These are phyloP conservation scores for Eulemur mongoz DNA, from an alignment of 2,797 vertebrate species.

Conservation along the genomic window DNA sequence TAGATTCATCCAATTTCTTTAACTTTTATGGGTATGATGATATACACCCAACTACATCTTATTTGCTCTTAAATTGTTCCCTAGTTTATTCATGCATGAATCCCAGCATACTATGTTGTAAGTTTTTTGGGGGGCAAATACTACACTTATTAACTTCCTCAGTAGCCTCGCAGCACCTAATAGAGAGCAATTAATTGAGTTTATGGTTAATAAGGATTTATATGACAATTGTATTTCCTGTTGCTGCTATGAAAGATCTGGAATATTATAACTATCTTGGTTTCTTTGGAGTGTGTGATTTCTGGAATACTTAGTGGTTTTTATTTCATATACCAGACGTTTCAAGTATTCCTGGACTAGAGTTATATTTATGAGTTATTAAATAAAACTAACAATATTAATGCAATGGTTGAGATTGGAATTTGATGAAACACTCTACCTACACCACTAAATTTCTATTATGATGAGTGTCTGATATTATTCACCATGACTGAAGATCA, in stretches of 20 bases:
- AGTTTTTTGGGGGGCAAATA: not conserved
- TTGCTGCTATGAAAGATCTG: not conserved
- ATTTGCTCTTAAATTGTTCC: not conserved
- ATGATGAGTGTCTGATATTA: not conserved
- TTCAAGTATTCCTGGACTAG: not conserved
- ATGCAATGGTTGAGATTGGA: constrained; percentile 5
- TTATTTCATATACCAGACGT: not conserved
- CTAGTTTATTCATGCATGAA: not conserved
- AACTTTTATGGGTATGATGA: not conserved
- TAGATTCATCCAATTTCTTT: not conserved
- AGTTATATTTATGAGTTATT: not conserved
- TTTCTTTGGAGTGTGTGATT: not conserved
- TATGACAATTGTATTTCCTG: not conserved
- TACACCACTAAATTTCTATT: not conserved
- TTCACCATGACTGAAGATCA: not conserved
- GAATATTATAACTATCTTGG: not conserved
- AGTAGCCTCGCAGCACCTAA: not conserved
- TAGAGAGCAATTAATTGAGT: not conserved
- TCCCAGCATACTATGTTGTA: not conserved
- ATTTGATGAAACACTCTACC: not conserved
- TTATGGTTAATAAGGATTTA: not conserved
- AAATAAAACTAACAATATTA: constrained; percentile 1
- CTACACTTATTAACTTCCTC: not conserved
- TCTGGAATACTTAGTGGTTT: not conserved
- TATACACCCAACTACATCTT: not conserved